Evolutionary conservation across 2,113 vertebrate species (phyloP).

Genomic region (Paraplagusia blochii): DNA sequence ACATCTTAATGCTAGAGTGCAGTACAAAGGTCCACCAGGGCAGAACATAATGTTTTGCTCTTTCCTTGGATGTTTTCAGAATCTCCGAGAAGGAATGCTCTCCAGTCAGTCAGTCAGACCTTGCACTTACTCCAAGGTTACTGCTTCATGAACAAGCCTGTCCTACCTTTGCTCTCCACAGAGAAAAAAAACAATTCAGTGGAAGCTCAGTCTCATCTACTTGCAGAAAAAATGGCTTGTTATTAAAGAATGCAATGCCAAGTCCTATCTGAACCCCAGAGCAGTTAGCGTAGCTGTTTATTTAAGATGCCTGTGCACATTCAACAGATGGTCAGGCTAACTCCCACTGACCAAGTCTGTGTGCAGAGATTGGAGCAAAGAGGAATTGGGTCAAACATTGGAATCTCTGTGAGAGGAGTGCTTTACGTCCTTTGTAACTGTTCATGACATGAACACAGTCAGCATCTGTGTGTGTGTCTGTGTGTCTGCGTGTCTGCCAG

Average conservation of each 20-base stretch:
- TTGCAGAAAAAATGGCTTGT: background rate
- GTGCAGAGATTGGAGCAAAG: background rate
- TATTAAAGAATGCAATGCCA: background rate
- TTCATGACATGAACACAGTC: slow-evolving; percentile 21
- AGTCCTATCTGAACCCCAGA: background rate
- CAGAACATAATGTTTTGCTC: background rate
- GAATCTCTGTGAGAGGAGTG: background rate
- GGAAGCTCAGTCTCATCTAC: background rate
- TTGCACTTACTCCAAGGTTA: background rate
- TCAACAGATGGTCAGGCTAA: background rate
- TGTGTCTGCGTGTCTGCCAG: slow-evolving; percentile 45
- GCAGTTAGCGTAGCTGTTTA: background rate
- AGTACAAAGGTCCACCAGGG: background rate
- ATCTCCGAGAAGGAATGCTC: background rate
- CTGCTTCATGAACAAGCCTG: slow-evolving; percentile 20
- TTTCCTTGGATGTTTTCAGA: background rate
- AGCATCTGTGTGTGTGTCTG: slow-evolving; percentile 17
- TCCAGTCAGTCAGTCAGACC: background rate
- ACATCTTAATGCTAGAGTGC: too few species aligned
- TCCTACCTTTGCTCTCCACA: background rate
- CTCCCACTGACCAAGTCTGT: background rate
- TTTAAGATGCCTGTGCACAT: background rate
- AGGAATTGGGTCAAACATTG: slow-evolving; percentile 1
- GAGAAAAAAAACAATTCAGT: background rate
- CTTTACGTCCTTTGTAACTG: slow-evolving; percentile 19